A percentile compares a stretch with the other conserved stretches of the same genome.
Evolutionary conservation across 2,113 vertebrate genomes (phyloP).

Genomic region (Hippocampus guttulatus): DNA sequence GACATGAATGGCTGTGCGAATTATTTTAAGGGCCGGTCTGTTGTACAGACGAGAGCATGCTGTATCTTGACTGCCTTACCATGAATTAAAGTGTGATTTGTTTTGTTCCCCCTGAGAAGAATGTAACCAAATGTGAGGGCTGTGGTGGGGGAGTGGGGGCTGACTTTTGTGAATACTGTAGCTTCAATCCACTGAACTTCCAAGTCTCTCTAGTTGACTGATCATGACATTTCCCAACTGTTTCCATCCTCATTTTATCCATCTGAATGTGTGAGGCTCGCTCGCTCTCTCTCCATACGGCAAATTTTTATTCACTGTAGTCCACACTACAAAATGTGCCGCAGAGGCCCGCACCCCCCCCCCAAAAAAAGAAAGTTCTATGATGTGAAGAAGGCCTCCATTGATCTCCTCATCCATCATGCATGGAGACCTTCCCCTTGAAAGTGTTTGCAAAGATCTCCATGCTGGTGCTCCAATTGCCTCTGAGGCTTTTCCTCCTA

Average conservation of each 20-base stretch:
- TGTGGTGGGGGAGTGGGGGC: neutral
- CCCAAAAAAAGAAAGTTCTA: neutral
- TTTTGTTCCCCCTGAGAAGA: neutral
- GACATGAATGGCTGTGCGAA: neutral
- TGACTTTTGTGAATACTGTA: neutral
- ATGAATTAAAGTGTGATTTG: neutral
- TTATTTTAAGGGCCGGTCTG: neutral
- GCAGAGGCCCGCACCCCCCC: neutral
- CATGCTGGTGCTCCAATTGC: neutral
- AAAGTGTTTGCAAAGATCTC: neutral
- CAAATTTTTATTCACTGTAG: neutral
- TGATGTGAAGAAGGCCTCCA: neutral
- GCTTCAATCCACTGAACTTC: neutral
- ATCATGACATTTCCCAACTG: neutral
- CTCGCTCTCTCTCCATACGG: neutral
- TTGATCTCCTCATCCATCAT: conserved; percentile 8
- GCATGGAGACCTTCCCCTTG: neutral
- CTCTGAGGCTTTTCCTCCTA: neutral
- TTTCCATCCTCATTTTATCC: neutral
- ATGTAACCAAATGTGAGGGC: neutral
- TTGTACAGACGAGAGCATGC: no score
- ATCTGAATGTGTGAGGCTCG: neutral
- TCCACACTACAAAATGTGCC: neutral
- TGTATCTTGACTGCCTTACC: neutral
- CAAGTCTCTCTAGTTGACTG: neutral